Evolutionary conservation across 2,113 vertebrate genomes (phyloP), one percentile per base, ranked within the genome.

Genomic region (Phaethornis superciliosus): DNA sequence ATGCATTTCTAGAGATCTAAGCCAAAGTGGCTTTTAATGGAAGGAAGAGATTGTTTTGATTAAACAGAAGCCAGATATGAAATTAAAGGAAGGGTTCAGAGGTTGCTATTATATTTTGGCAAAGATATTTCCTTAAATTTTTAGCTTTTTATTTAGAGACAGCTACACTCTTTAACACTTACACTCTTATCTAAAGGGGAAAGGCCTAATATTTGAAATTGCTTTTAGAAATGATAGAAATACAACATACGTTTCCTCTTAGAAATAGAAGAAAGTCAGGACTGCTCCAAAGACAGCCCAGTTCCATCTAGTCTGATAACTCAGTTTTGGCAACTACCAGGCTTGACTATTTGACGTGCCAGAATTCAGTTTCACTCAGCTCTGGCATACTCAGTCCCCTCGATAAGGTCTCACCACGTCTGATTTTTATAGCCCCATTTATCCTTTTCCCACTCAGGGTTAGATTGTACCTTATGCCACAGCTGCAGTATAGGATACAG

Each of bases 11-110:
- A 27, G 51, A 95, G 32, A 92, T 81, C 69, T 69, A 92, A 97
- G 96, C 79, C 94, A 97, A 96, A 97, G 76, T 95, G 86, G 78
- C 78, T 96, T 96, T 96, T 96, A 96, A 85, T 47, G 51, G 74
- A 33, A 54, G 64, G 60, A 85, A 64, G 84, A 96, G 76, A 91
- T 85, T 85, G 78, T 96, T 97, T 97, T 85, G 80, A 93, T 97
- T 93, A 92, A 92, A 95, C 91, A 92, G 68, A 94, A 95, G 87
- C 42, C 90, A 96, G 89, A 95, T 85, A 93, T 49, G 77, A 93
- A 96, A 86, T 90, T 94, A 90, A 90, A 95, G 87, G 54, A 60
- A 35, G 63, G 52, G 89, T 91, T 93, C 91, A 97, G 81, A 91
- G 75, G 70, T 69, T 65, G 76, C 65, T 70, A 60, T 96, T 96